Conservation (phyloP, 2,113 vertebrate genomes). For the Chascanopsetta lugubris region DNA sequence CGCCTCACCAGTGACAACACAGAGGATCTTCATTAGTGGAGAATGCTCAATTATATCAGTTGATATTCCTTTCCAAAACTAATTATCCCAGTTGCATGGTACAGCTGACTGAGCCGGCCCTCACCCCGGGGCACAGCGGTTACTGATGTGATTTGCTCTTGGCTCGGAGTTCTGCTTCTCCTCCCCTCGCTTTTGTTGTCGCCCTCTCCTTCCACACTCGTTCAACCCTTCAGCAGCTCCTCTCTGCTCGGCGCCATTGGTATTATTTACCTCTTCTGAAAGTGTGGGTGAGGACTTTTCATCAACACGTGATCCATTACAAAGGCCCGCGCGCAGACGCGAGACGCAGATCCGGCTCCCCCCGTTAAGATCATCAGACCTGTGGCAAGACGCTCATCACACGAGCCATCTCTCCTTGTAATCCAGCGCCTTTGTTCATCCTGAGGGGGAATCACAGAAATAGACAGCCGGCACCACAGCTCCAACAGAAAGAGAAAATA, state of each 20-base stretch:
- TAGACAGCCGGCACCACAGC: slow-evolving; percentile 48
- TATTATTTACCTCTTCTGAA: slow-evolving; percentile 16
- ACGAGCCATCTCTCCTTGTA: slow-evolving; percentile 38
- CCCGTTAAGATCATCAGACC: slow-evolving; percentile 35
- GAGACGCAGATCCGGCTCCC: slow-evolving; percentile 16
- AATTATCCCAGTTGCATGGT: slow-evolving; percentile 83
- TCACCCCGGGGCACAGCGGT: slow-evolving; percentile 69
- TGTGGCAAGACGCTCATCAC: slow-evolving; percentile 49
- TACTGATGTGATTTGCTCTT: slow-evolving; percentile 81
- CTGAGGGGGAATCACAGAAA: slow-evolving; percentile 63
- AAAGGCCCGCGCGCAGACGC: background rate
- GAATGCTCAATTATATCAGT: slow-evolving; percentile 86
- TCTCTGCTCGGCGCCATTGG: background rate
- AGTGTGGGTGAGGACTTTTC: slow-evolving; percentile 19
- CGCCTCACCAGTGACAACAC: slow-evolving; percentile 80
- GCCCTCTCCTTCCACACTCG: slow-evolving; percentile 28
- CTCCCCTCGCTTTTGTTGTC: slow-evolving; percentile 54
- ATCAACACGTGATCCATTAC: background rate
- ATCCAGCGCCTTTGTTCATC: slow-evolving; percentile 57
- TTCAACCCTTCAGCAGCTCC: slow-evolving; percentile 10
- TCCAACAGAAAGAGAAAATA: slow-evolving; percentile 49
- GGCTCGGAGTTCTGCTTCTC: slow-evolving; percentile 65
- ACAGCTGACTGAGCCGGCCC: slow-evolving; percentile 80
- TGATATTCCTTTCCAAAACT: slow-evolving; percentile 86
- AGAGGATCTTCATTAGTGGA: slow-evolving; percentile 84